Evolutionary conservation across 2,888 invertebrate genomes (phyloP).

Genomic region (Eupithecia pulchellata): DNA sequence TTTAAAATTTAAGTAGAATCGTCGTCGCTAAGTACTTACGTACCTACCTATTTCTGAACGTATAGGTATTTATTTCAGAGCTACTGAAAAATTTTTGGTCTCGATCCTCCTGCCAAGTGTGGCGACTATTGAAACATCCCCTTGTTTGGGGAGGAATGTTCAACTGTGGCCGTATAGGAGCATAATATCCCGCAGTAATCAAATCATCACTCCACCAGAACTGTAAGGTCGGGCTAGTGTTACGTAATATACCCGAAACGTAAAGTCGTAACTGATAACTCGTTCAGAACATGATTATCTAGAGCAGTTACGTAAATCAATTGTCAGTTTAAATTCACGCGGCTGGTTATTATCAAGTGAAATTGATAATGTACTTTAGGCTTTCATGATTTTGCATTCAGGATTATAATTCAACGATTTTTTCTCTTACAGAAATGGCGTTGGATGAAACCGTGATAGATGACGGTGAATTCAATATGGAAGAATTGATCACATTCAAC

Average conservation of each 20-base stretch:
- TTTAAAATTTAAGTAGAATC: no score
- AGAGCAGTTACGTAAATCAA: conserved; percentile 21
- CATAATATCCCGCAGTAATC: not conserved
- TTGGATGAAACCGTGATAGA: conserved; percentile 82
- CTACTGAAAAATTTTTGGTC: no score
- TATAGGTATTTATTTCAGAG: no score
- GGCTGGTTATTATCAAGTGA: not conserved
- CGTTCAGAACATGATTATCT: conserved; percentile 20
- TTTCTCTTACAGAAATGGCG: conserved; percentile 66
- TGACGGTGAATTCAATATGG: conserved; percentile 86
- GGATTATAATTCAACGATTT: not conserved
- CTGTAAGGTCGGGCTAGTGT: conserved; percentile 1
- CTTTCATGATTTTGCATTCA: not conserved
- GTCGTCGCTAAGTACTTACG: no score
- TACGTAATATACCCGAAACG: conserved; percentile 20
- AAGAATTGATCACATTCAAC: conserved; percentile 86
- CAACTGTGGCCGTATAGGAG: no score
- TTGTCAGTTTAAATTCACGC: not conserved
- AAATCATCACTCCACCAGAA: no score
- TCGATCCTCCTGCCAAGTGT: no score
- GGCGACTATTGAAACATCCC: no score
- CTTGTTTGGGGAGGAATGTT: no score
- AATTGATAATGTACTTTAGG: not conserved
- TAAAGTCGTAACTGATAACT: conserved; percentile 27
- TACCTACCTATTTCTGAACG: no score